These are phyloP conservation scores for Monopis laevigella DNA, from an alignment of 2,888 invertebrate genomes.

Conservation along the genomic window DNA sequence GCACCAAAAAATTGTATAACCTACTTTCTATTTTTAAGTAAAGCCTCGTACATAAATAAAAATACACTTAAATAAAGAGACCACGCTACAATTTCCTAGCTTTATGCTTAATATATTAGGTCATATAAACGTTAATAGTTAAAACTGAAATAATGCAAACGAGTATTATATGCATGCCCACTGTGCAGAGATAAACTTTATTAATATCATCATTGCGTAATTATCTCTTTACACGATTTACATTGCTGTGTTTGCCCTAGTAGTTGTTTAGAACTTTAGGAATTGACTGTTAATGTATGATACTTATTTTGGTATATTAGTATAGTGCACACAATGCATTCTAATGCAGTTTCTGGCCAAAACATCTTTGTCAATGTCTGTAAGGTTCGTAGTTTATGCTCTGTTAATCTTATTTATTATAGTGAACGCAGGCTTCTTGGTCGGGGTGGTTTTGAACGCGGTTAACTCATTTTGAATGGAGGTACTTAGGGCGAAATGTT, in stretches of 20 bases:
- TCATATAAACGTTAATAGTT: background rate
- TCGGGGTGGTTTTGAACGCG: background rate
- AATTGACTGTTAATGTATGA: slow-evolving; percentile 1
- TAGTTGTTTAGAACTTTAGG: too few species aligned
- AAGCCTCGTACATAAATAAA: too few species aligned
- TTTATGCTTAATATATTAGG: background rate
- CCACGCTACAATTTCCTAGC: too few species aligned
- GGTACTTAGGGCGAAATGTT: background rate
- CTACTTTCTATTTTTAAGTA: too few species aligned
- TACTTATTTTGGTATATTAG: background rate
- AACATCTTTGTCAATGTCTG: slow-evolving; percentile 11
- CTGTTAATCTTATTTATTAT: slow-evolving; percentile 12
- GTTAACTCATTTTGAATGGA: slow-evolving; percentile 3
- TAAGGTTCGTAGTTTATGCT: slow-evolving; percentile 11
- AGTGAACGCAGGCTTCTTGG: slow-evolving; percentile 7
- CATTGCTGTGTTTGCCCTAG: background rate
- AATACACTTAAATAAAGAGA: too few species aligned
- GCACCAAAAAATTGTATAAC: too few species aligned
- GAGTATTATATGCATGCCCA: background rate
- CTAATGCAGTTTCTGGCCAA: slow-evolving; percentile 7
- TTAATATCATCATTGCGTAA: too few species aligned
- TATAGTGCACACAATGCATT: background rate
- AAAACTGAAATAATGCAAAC: slow-evolving; percentile 1
- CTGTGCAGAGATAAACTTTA: slow-evolving; percentile 1
- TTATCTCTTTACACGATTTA: background rate